Evolutionary conservation across 2,888 invertebrate genomes (phyloP), one percentile per base, ranked within the genome.

Genomic region (Lagria hirta): DNA sequence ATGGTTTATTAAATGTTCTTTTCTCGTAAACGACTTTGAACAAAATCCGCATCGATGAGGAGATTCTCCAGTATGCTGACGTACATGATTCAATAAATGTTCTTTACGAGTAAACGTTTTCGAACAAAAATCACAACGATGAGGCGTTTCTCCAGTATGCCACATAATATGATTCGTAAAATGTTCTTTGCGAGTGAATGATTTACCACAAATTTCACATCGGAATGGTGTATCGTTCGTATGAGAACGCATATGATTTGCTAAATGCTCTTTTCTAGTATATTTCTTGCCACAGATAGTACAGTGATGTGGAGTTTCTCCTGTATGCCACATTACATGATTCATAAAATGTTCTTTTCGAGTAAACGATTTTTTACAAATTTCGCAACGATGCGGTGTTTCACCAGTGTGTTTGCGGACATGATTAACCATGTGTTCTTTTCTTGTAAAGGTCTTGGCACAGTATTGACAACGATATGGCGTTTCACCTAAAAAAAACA

Each of bases 81-180:
- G 79, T 84, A 89, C 86, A 74, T 90, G 90, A 74, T 89, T 89
- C 61, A 86, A 84, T 70, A 90, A 80, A 75, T 90, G 90, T 73
- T 90, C 90, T 75, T 89, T 89, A 61, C 90, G 81, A 55, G 89
- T 89, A 72, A 88, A 90, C 73, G 88, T 89, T 77, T 90, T 90
- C 58, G 87, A 88, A 72, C 88, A 89, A 61, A 88, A 83, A 72
- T 84, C 84, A 72, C 90, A 90, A 71, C 88, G 88, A 74, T 90
- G 90, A 50, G 88, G 89, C 54, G 88, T 89, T 75, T 88, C 88
- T 69, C 88, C 88, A 57, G 84, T 83, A 59, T 86, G 86, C 85
- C 85, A 85, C 84, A 85, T 84, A 48, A 86, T 84, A 62, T 86
- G 85, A 69, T 85, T 85, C 83, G 84, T 84, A 61, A 84, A 85